Evolutionary conservation across 2,797 vertebrate species (phyloP), one percentile per base, ranked within the genome.

Genomic region (Pangasius mekongensis): DNA sequence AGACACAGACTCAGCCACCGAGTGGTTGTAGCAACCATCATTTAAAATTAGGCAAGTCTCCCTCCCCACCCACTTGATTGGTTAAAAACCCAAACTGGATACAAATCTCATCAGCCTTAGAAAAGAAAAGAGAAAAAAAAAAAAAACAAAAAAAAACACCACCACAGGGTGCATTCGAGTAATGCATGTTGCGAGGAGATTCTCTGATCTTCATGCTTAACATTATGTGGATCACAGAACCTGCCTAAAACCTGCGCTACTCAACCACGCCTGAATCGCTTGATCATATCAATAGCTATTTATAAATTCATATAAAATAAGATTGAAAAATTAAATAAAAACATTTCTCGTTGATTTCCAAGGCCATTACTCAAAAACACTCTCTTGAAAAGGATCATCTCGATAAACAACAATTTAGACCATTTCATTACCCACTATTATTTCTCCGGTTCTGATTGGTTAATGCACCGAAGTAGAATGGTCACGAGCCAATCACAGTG

Each of bases 241-340:
- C 47, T 39, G 10, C 58, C n/a, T 69, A 85, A 67, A 85, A 24
- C 69, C 58, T 73, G 88, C 30, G 67, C 62, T 74, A 66, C 78
- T 89, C 84, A 43, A 64, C 7, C 49, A 71, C 24, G 10, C 67
- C 84, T 71, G n/a, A 76, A 76, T 56, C 77, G 92, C 88, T 92
- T 92, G 91, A 93, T 93, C 89, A 93, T 87, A 93, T 91, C 93
- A 94, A 94, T 87, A 94, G 64, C 91, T 93, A 90, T 91, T 93
- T 95, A 95, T 27, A 96, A 96, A 96, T 93, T 92, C 92, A 96
- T 96, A 96, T 91, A 95, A 96, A 96, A 91, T 87, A 91, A 95
- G 88, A 92, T 93, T 89, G 93, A 92, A 88, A 93, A 95, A 94
- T 95, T 92, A 95, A 95, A 95, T 94, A 94, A 89, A 92, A 92